Evolutionary conservation across 2,797 vertebrate species (phyloP), one percentile per base, ranked within the genome.

Genomic region (Falco concolor): DNA sequence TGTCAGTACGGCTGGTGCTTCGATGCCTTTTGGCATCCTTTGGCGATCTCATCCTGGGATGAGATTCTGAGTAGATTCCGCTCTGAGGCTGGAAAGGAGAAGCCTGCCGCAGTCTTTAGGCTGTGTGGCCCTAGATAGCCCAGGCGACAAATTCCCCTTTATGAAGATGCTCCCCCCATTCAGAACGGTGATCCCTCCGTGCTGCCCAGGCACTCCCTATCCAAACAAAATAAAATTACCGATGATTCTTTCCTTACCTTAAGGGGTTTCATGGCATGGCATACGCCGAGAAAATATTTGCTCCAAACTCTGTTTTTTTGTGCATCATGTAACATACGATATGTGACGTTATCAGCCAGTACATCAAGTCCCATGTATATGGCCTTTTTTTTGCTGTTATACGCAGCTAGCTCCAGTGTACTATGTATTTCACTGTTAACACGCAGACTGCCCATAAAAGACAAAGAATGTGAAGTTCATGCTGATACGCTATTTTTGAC

Each of bases 401-500:
- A 69, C 3, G 8, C 52, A 79, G 38, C 61, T 78, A 65, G 18
- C 47, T 44, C 47, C 34, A 16, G 22, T 23, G 36, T 16, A 7
- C 21, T 34, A 23, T 9, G 10, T 47, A 21, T 75, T 81, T 90
- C n/a, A 12, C 8, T 65, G 42, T n/a, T 86, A 79, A 53, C 32
- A 15, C 6, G 5, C 44, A 38, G 50, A 20, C 36, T 70, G 44
- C 8, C 45, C 52, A 28, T 74, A 53, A 47, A 59, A 84, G 56
- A 76, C 19, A 67, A 92, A 93, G 44, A 82, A 74, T 52, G 76
- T 14, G 12, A 61, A 82, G 23, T 77, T 88, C 42, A 40, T 76
- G 70, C 47, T 74, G 63, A 49, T 47, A 53, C 1, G 27, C 60
- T 79, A 57, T 93, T 94, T 92, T 95, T 90, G 49, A 87, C 56